Evolutionary conservation across 2,797 vertebrate genomes (phyloP).

Genomic region (Spondyliosoma cantharus): DNA sequence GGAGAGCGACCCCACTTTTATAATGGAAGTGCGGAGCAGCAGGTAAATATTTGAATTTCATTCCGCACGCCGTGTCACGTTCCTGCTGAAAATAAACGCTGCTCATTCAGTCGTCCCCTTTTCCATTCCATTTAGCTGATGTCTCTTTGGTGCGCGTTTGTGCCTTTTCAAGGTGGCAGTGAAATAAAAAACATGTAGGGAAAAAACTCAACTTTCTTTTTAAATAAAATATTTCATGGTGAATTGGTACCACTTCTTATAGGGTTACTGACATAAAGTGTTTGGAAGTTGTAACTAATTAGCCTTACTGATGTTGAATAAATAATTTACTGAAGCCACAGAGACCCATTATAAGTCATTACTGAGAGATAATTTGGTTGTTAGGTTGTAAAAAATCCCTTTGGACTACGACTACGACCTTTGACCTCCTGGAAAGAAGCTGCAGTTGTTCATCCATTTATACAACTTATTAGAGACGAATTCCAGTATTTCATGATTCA

Average conservation of each 20-base stretch:
- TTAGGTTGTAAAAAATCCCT: background rate
- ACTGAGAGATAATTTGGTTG: background rate
- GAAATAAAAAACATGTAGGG: background rate
- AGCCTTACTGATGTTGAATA: background rate
- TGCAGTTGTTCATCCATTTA: background rate
- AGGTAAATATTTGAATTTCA: slow-evolving; percentile 78
- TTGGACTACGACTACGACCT: slow-evolving; percentile 5
- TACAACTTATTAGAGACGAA: background rate
- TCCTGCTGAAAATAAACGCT: slow-evolving; percentile 53
- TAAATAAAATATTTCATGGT: background rate
- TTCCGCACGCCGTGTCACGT: slow-evolving; percentile 40
- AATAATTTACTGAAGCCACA: background rate
- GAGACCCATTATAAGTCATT: background rate
- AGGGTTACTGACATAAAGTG: background rate
- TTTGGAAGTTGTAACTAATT: background rate
- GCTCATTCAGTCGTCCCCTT: slow-evolving; percentile 33
- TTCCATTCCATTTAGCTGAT: slow-evolving; percentile 31
- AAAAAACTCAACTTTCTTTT: background rate
- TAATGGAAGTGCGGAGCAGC: slow-evolving; percentile 37
- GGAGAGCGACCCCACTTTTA: slow-evolving; percentile 34
- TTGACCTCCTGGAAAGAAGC: background rate
- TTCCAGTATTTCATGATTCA: too few relatives aligned
- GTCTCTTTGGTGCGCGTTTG: slow-evolving; percentile 8
- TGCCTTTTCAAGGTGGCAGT: slow-evolving; percentile 36
- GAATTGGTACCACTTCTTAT: background rate